Evolutionary conservation across 1,140 invertebrate genomes (phyloP).

Genomic region (Diachasmimorpha longicaudata): DNA sequence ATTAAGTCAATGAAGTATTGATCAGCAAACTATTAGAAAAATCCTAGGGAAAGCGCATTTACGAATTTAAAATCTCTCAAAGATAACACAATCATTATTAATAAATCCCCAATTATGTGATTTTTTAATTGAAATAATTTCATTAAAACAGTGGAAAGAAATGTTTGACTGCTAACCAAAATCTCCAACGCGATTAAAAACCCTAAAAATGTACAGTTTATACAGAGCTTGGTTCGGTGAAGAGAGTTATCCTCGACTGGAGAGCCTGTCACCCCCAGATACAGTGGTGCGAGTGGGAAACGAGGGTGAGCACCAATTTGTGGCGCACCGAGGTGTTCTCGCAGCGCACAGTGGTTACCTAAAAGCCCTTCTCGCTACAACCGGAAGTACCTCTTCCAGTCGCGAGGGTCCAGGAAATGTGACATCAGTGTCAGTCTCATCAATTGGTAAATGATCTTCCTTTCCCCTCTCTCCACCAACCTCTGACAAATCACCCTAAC

Average conservation of each 20-base stretch:
- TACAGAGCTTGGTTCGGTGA: constrained; percentile 71
- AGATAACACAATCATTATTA: no score
- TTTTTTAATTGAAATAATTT: no score
- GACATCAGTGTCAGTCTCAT: constrained; percentile 55
- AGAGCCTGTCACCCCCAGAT: constrained; percentile 65
- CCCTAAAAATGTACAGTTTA: constrained; percentile 58
- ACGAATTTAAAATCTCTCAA: no score
- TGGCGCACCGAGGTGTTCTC: constrained; percentile 72
- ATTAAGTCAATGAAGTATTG: no score
- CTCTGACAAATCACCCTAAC: background rate
- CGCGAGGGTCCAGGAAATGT: constrained; percentile 34
- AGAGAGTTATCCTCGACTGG: constrained; percentile 48
- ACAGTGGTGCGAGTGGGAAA: constrained; percentile 71
- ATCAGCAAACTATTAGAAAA: no score
- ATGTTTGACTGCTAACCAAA: background rate
- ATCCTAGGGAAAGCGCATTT: no score
- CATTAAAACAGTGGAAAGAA: background rate
- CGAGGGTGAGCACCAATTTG: constrained; percentile 69
- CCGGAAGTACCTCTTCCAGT: constrained; percentile 21
- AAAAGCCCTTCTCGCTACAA: constrained; percentile 50
- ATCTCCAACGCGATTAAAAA: background rate
- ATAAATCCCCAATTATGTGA: no score
- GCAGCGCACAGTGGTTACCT: constrained; percentile 74
- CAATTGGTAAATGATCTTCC: constrained; percentile 51
- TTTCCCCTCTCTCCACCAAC: no score